These are phyloP conservation scores for Oxyteleia sp. DNA, from an alignment of 2,888 invertebrate genomes.

Conservation along the genomic window DNA sequence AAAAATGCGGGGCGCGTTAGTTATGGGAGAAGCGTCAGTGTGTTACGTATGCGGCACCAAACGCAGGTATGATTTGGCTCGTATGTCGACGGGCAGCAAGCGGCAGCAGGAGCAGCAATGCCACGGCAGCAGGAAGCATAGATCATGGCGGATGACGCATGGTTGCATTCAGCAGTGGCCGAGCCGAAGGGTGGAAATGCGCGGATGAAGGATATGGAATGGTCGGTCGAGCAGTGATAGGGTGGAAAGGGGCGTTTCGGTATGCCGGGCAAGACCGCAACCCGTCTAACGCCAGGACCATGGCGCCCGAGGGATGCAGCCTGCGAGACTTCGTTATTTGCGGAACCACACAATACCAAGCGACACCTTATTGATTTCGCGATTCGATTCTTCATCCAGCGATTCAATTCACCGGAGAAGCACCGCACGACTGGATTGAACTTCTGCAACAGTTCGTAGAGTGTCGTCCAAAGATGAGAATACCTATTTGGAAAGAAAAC, in stretches of 20 bases:
- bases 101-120: slow-evolving; percentile 88
- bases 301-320: slow-evolving; percentile 68
- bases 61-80: slow-evolving; percentile 62
- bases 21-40: slow-evolving; percentile 59
- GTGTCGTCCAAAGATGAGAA: not conserved
- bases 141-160: slow-evolving; percentile 86
- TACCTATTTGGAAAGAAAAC: too few relatives aligned
- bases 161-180: slow-evolving; percentile 84
- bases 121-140: too few relatives aligned
- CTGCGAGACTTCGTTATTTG: slow-evolving; percentile 73
- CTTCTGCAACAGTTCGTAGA: not conserved
- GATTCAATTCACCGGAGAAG: not conserved
- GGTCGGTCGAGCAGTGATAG: slow-evolving; percentile 80
- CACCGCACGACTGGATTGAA: not conserved
- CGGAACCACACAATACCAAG: slow-evolving; percentile 37
- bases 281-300: slow-evolving; percentile 77
- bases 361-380: slow-evolving; percentile 19
- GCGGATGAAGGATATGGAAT: slow-evolving; percentile 87
- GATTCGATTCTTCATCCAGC: slow-evolving; percentile 15
- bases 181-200: slow-evolving; percentile 84
- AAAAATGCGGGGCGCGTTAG: slow-evolving; percentile 66
- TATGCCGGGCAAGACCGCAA: slow-evolving; percentile 83
- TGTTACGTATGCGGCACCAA: slow-evolving; percentile 17
- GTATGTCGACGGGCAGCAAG: slow-evolving; percentile 72
- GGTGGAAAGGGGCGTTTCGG: slow-evolving; percentile 82